Conservation (phyloP, 37 sponge, comb jelly and placozoan species). For the Amphimedon queenslandica region DNA sequence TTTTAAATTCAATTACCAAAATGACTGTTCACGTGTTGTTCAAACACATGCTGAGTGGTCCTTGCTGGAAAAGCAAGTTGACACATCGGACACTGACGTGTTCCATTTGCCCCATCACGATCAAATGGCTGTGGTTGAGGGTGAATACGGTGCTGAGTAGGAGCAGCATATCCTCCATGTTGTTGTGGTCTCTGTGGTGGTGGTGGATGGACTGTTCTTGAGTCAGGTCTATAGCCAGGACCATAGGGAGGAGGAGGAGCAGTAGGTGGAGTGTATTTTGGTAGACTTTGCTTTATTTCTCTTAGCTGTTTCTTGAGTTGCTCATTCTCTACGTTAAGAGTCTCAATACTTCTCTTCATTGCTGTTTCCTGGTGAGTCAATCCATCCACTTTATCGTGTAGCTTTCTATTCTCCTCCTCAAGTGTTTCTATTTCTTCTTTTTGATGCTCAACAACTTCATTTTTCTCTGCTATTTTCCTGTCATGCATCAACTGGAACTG, state of each 20-base stretch:
- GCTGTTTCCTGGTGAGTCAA: background rate
- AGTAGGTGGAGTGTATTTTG: background rate
- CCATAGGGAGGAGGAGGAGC: background rate
- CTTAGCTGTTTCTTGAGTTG: conserved; percentile 3
- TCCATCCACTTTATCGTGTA: background rate
- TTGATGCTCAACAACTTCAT: conserved; percentile 17
- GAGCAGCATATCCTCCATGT: no score
- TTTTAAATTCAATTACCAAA: conserved; percentile 20
- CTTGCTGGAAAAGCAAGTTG: conserved; percentile 34
- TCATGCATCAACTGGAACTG: conserved; percentile 15
- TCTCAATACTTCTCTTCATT: background rate
- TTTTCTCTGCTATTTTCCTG: conserved; percentile 19
- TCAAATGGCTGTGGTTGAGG: no score
- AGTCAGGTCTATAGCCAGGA: no score
- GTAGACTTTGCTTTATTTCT: background rate
- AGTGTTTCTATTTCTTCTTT: conserved; percentile 18
- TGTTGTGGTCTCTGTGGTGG: background rate
- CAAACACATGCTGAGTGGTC: conserved; percentile 34
- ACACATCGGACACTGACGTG: conserved; percentile 49
- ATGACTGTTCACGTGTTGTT: conserved; percentile 52
- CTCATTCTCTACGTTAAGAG: conserved; percentile 1
- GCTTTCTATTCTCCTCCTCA: no score
- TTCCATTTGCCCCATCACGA: no score
- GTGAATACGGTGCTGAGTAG: background rate
- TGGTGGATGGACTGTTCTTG: background rate